A percentile compares a stretch with the other conserved stretches of the same genome.
phyloP scores from a whole-genome alignment of 2,113 vertebrate species.

The Gobio gobio region DNA sequence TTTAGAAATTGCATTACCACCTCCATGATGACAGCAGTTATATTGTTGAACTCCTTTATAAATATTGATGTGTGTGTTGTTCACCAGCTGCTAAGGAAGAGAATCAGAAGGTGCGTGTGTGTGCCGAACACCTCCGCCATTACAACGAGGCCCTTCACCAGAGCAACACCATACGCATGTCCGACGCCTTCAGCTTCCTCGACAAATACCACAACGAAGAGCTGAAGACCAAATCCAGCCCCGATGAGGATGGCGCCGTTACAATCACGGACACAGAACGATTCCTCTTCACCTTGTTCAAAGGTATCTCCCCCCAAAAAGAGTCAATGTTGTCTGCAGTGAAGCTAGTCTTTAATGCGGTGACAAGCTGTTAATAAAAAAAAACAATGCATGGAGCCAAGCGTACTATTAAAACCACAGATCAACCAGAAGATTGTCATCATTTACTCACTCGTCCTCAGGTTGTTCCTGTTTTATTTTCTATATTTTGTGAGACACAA shows the following conservation, averaged over 20 bases:
- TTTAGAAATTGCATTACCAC: background rate
- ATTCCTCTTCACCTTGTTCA: conserved; percentile 86
- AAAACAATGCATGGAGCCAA: background rate
- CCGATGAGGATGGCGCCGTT: conserved; percentile 70
- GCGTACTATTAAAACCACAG: too few species aligned
- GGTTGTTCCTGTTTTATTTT: too few species aligned
- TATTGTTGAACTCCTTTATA: background rate
- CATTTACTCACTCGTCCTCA: background rate
- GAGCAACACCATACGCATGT: conserved; percentile 90
- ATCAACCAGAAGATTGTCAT: background rate
- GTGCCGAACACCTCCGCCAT: conserved; percentile 88
- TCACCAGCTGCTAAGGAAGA: conserved; percentile 85
- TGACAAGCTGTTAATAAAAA: background rate
- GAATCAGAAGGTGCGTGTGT: conserved; percentile 84
- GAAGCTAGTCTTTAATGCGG: background rate
- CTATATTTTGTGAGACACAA: background rate
- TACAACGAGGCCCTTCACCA: conserved; percentile 92
- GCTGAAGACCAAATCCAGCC: conserved; percentile 77
- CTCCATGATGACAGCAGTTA: background rate
- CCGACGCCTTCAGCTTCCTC: conserved; percentile 86
- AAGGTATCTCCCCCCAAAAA: conserved; percentile 72
- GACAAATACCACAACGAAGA: conserved; percentile 84
- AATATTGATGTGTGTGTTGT: background rate
- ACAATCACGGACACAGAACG: conserved; percentile 82
- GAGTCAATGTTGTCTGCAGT: background rate